A percentile compares a stretch with the other conserved stretches of the same genome.
phyloP scores from a whole-genome alignment of 2,797 vertebrate genomes.

The Hyperoplus lanceolatus region DNA sequence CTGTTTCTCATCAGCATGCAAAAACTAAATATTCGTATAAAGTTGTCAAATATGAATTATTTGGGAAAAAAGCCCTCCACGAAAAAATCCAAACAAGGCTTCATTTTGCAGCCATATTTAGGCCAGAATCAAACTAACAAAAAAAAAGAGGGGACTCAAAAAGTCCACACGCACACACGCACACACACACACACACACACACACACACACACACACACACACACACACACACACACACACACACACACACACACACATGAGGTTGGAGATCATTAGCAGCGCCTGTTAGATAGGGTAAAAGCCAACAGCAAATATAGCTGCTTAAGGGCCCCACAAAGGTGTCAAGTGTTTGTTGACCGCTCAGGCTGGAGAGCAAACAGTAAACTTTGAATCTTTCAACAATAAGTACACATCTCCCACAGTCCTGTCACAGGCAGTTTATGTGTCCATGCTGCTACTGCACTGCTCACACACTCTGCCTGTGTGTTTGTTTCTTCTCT shows the following conservation, averaged over 20 bases:
- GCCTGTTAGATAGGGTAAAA: constrained; percentile 83
- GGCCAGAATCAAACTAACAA: constrained; percentile 45
- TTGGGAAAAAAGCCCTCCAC: neutral
- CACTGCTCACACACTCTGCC: constrained; percentile 42
- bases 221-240: too few relatives aligned
- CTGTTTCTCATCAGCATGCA: constrained; percentile 33
- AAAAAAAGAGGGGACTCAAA: constrained; percentile 55
- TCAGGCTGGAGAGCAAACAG: constrained; percentile 92
- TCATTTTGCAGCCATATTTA: constrained; percentile 29
- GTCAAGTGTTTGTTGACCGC: constrained; percentile 94
- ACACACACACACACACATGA: constrained; percentile 22
- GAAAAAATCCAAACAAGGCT: constrained; percentile 5
- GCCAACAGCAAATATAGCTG: constrained; percentile 90
- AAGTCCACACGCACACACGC: constrained; percentile 16
- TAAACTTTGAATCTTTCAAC: constrained; percentile 78
- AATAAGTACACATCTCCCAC: constrained; percentile 71
- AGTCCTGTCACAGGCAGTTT: constrained; percentile 52
- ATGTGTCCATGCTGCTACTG: constrained; percentile 48
- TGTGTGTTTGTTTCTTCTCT: constrained; percentile 44
- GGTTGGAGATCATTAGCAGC: constrained; percentile 79
- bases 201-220: too few relatives aligned
- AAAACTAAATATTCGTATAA: neutral
- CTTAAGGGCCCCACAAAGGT: constrained; percentile 87
- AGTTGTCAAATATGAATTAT: constrained; percentile 20
- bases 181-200: too few relatives aligned